Base-by-base conservation (phyloP, 1,140 invertebrate genomes). In the Drosophila pseudoobscura region DNA sequence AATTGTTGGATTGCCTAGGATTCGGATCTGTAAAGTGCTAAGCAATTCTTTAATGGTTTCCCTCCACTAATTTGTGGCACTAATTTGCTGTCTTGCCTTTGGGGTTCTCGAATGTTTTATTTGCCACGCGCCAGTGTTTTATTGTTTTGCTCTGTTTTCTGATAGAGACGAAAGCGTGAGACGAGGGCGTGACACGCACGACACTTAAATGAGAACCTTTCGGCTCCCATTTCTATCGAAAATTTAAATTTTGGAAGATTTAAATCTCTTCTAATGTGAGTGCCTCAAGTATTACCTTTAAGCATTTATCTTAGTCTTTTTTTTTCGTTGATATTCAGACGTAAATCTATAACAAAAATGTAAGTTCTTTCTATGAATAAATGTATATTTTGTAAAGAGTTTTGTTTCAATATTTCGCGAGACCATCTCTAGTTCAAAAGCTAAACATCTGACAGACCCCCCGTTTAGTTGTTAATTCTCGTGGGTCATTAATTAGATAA, bases 401-500 rank as follows among this genome's bases (percentile, higher is more conserved):
- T 3, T 47, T 22, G 22, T 2, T 11, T n/a, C 2, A 3, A 20
- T 20, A 20, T 20, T 2, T 20, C 20, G 20, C 20, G 20, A 1
- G 1, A 20, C 39, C 63, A 65, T 52, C 63, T 52, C 60, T 65
- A 65, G n/a, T 1, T 3, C 4, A 9, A 52, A 31, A 64, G 6
- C 11, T 24, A 41, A 43, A 58, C 59, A 74, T 74, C 74, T 58
- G 70, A 65, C 71, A 79, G 2, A 11, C 80, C 54, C 76, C 80
- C 80, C 71, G 61, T 52, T 74, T 69, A 59, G 66, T 68, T 61
- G 66, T 75, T 76, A 74, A 74, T 64, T 65, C 71, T 77, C 68
- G 61, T 75, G 64, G 69, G 52, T 77, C 78, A 85, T 85, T 85
- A 82, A 85, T 87, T 78, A 78, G 66, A 47, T 51, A 74, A 60